A percentile compares a stretch with the other conserved stretches of the same genome.
phyloP scores from a whole-genome alignment of 1,140 invertebrate genomes.

The Tetranychus cinnabarinus region DNA sequence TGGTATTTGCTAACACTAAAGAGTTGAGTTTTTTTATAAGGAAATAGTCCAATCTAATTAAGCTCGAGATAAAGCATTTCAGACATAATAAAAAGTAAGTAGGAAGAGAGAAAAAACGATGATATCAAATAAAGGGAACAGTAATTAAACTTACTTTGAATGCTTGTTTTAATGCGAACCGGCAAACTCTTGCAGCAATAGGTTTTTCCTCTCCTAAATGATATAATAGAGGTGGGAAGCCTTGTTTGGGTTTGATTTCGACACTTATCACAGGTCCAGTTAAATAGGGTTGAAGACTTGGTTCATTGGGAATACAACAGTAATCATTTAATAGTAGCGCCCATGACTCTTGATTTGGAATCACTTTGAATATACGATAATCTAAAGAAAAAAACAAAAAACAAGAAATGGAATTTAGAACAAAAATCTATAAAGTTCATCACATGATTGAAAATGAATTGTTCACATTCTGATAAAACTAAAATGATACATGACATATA shows the following conservation, averaged over 20 bases:
- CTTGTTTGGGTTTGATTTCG: slow-evolving; percentile 14
- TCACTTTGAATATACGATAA: slow-evolving; percentile 6
- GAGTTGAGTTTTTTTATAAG: too few relatives aligned
- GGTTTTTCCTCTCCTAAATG: too few relatives aligned
- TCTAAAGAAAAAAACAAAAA: background rate
- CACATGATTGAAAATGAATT: background rate
- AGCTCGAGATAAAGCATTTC: too few relatives aligned
- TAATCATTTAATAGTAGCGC: slow-evolving; percentile 8
- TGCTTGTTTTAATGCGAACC: slow-evolving; percentile 11
- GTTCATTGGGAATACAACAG: slow-evolving; percentile 1
- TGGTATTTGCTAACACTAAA: background rate
- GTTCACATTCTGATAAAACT: background rate
- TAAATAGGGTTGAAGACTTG: background rate
- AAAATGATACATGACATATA: too few relatives aligned
- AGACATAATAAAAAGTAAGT: too few relatives aligned
- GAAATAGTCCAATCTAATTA: too few relatives aligned
- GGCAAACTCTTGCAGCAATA: slow-evolving; percentile 8
- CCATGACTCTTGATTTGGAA: slow-evolving; percentile 3
- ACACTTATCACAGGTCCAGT: background rate
- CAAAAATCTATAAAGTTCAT: background rate
- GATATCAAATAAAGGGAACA: background rate
- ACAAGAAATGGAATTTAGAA: background rate
- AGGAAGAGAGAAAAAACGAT: background rate
- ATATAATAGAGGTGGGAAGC: slow-evolving; percentile 10
- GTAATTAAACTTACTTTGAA: background rate